Evolutionary conservation across 2,888 invertebrate species (phyloP).

Genomic region (Limnephilus lunatus): DNA sequence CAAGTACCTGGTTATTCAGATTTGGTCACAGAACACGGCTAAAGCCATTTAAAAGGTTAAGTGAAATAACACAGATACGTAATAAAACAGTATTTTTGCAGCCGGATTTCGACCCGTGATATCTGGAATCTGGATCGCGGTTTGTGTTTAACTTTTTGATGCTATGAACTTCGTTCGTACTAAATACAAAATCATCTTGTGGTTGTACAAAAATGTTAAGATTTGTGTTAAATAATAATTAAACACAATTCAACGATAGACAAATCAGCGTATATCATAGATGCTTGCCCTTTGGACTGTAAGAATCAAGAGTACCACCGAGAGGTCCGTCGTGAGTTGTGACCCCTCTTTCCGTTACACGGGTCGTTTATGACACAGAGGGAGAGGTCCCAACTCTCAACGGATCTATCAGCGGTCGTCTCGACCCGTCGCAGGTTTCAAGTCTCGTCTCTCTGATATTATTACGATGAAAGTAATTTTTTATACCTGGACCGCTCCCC

Average conservation of each 20-base stretch:
- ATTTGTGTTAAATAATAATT: neutral
- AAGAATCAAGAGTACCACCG: neutral
- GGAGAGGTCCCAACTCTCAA: neutral
- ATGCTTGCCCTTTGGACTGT: neutral
- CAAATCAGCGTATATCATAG: neutral
- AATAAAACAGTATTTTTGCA: no score
- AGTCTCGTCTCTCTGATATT: constrained; percentile 29
- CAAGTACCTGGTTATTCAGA: neutral
- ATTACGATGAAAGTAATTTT: constrained; percentile 43
- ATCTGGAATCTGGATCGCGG: no score
- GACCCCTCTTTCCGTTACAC: neutral
- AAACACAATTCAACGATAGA: neutral
- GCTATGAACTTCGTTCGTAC: neutral
- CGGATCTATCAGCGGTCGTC: neutral
- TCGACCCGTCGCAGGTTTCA: constrained; percentile 5
- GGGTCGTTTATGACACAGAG: neutral
- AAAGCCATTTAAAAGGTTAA: no score
- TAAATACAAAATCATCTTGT: neutral
- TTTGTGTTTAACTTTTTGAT: no score
- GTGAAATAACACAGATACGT: no score
- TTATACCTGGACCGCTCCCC: constrained; percentile 54
- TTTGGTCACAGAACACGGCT: neutral
- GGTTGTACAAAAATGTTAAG: neutral
- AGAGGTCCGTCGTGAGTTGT: neutral
- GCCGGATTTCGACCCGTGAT: no score